phyloP scores from a whole-genome alignment of 2,888 invertebrate species.

The Adelognathus sp. region DNA sequence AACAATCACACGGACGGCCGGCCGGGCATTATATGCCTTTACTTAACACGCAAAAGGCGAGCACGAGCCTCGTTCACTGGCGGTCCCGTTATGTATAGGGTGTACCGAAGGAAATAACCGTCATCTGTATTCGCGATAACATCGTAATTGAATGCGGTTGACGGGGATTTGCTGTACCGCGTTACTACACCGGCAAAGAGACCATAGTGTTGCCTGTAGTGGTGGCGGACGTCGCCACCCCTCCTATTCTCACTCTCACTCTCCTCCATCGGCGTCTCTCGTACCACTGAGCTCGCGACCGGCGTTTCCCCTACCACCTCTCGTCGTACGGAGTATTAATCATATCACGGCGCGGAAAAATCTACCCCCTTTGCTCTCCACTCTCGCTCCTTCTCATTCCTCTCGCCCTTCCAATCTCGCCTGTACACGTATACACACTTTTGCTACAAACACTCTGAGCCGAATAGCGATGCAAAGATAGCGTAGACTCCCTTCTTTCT shows the following conservation, averaged over 20 bases:
- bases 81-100: slow-evolving; percentile 79
- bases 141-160: slow-evolving; percentile 82
- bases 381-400: slow-evolving; percentile 24
- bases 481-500: background rate
- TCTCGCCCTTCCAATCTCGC: background rate
- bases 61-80: slow-evolving; percentile 47
- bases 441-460: background rate
- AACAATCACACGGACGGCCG: slow-evolving; percentile 79
- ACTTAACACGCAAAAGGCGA: slow-evolving; percentile 64
- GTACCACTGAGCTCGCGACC: slow-evolving; percentile 56
- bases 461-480: slow-evolving; percentile 59
- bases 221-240: slow-evolving; percentile 49
- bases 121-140: slow-evolving; percentile 82
- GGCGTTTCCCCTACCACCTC: slow-evolving; percentile 59
- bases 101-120: slow-evolving; percentile 82
- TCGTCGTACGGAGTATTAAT: slow-evolving; percentile 74
- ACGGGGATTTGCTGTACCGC: slow-evolving; percentile 80
- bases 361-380: slow-evolving; percentile 67
- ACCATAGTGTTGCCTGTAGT: slow-evolving; percentile 43
- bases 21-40: slow-evolving; percentile 71
- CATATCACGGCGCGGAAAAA: slow-evolving; percentile 78
- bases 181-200: slow-evolving; percentile 40
- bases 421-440: background rate
- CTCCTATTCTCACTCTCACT: slow-evolving; percentile 40
- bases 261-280: slow-evolving; percentile 64